Evolutionary conservation across 2,888 invertebrate species (phyloP), one percentile per base, ranked within the genome.

Genomic region (Melanostoma scalare): DNA sequence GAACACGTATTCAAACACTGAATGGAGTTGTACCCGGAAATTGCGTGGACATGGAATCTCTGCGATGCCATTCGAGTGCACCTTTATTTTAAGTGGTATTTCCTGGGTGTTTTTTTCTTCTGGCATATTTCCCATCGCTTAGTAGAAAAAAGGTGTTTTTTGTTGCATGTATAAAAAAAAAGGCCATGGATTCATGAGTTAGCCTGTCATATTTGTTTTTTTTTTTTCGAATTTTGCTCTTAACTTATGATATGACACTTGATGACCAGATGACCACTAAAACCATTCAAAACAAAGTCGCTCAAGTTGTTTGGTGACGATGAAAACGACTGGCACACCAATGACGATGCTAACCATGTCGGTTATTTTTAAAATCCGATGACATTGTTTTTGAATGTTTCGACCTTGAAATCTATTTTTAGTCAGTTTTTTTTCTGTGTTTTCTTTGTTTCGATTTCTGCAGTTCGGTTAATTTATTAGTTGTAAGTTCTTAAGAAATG

Each of bases 341-440:
- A 6, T 65, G 20, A 30, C 30, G 46, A 31, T 48, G 20, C 20
- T 63, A n/a, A 40, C 42, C 58, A 40, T 68, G 73, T 72, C 42
- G 46, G 55, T 71, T 69, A 40, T 40, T 58, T 76, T 76, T 73
- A 63, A 73, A 82, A 82, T 74, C 74, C 82, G 77, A 82, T 82
- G 73, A 78, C 82, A 82, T 82, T 78, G 82, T 76, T 76, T 82
- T 77, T 58, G 56, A 82, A 77, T 74, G 73, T 56, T 77, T 69
- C 35, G 65, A 82, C 82, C 82, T 77, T 82, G 82, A 78, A 78
- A 65, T 74, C 8, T 82, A 82, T 82, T 82, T 77, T 74, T 53
- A 69, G 58, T 67, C 61, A 53, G 50, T 61, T 65, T 48, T 60
- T 75, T 33, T 63, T 31, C 38, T 48, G n/a, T 68, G 35, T 48